Base-by-base conservation (phyloP, 2,113 vertebrate genomes). In the Puntigrus tetrazona region DNA sequence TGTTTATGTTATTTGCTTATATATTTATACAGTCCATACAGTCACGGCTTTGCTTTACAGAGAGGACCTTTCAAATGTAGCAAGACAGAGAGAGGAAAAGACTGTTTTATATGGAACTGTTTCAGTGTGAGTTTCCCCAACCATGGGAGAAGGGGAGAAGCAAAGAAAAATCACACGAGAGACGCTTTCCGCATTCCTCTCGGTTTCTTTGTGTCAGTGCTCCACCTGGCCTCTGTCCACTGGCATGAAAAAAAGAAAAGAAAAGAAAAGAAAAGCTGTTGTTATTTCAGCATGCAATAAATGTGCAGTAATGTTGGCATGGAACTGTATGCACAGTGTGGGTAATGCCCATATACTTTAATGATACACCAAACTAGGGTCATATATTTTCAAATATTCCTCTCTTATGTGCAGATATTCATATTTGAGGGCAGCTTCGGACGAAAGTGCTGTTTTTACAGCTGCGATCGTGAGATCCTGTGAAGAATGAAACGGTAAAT, bases 311-410 rank as follows among this genome's bases (percentile, higher is more conserved):
- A 94, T 94, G 89, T 78, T 89, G 87, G 90, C 90, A 86, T 82
- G 86, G 90, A 85, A 87, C 89, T 90, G 86, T 88, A 88, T 92
- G 91, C 84, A 85, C 90, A 83, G 86, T 89, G 91, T 91, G 92
- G 91, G 90, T 92, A 92, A 92, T 89, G 93, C 91, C 90, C 91
- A 93, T 94, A 92, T 93, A 94, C 85, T 95, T 95, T 94, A 94
- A 94, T 90, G 90, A 83, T 87, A 89, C 85, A 84, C 89, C 78
- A 87, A 89, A 87, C 91, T 85, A 88, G n/a, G 89, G 88, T 88
- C 87, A 86, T 94, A 93, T 91, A 92, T 91, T 93, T 92, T 80
- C 84, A 85, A 83, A 70, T 69, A 70, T 86, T 88, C 85, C 90
- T 81, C 77, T 89, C 89, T 90, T 88, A 91, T 91, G 86, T 87